These are phyloP conservation scores for Rostratula benghalensis DNA, from an alignment of 2,113 vertebrate genomes.

Conservation along the genomic window DNA sequence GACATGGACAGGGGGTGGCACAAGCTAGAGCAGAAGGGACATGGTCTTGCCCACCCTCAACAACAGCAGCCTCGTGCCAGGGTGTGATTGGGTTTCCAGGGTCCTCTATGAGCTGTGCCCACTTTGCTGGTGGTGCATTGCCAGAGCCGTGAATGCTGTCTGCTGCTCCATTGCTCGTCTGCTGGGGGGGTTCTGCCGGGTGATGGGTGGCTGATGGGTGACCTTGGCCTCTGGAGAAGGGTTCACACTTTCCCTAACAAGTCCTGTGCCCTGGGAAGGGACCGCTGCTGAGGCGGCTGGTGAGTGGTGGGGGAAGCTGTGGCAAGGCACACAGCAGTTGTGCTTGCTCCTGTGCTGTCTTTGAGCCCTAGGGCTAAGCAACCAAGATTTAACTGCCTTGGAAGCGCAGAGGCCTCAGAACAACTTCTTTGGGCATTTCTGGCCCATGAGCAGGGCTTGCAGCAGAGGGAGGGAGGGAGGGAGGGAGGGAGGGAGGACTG, in stretches of 20 bases:
- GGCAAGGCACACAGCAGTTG: neutral
- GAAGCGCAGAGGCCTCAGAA: neutral
- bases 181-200: accelerated
- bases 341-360: neutral
- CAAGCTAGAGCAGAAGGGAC: accelerated
- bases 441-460: accelerated
- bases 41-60: neutral
- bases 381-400: neutral
- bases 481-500: neutral
- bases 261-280: neutral
- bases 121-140: neutral
- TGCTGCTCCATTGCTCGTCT: neutral
- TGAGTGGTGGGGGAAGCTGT: accelerated
- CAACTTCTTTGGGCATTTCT: too few relatives aligned
- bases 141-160: neutral
- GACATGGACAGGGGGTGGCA: too few relatives aligned
- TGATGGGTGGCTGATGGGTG: neutral
- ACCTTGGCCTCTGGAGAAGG: neutral
- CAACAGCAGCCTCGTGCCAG: neutral
- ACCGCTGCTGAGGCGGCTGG: neutral
- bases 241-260: neutral
- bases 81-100: neutral
- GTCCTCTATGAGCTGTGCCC: accelerated
- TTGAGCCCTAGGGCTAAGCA: neutral
- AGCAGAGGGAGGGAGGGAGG: neutral